These are phyloP conservation scores for Daktulosphaira vitifoliae DNA, from an alignment of 1,140 invertebrate genomes.

Conservation along the genomic window DNA sequence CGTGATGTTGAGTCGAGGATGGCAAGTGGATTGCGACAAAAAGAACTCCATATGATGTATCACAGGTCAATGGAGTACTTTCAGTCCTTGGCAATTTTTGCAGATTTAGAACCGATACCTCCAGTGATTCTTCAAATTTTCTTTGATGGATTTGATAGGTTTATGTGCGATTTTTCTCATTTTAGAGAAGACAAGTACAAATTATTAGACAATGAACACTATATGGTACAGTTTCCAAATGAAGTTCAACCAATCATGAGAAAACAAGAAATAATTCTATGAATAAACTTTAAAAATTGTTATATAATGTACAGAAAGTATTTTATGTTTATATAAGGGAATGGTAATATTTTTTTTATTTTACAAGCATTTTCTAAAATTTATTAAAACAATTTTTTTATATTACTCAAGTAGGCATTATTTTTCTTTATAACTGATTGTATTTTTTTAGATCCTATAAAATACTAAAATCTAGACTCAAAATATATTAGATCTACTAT, in stretches of 20 bases:
- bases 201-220: constrained; percentile 37
- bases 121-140: constrained; percentile 37
- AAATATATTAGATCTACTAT: no score
- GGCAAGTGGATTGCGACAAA: constrained; percentile 35
- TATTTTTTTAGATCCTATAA: no score
- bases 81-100: constrained; percentile 35
- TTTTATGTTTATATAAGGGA: no score
- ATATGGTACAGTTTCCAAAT: constrained; percentile 26
- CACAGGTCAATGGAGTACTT: constrained; percentile 36
- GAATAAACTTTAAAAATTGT: no score
- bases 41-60: constrained; percentile 37
- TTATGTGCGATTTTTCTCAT: constrained; percentile 37
- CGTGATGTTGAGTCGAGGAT: constrained; percentile 31
- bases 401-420: no score
- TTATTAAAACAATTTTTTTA: no score
- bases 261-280: constrained; percentile 16
- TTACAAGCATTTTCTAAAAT: no score
- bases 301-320: no score
- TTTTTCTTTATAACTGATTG: no score
- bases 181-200: constrained; percentile 39
- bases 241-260: constrained; percentile 14
- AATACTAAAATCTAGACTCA: no score
- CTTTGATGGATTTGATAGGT: constrained; percentile 34
- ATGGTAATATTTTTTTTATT: no score
- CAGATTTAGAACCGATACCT: constrained; percentile 36